Evolutionary conservation across 2,888 invertebrate species (phyloP).

Genomic region (Galeruca laticollis): DNA sequence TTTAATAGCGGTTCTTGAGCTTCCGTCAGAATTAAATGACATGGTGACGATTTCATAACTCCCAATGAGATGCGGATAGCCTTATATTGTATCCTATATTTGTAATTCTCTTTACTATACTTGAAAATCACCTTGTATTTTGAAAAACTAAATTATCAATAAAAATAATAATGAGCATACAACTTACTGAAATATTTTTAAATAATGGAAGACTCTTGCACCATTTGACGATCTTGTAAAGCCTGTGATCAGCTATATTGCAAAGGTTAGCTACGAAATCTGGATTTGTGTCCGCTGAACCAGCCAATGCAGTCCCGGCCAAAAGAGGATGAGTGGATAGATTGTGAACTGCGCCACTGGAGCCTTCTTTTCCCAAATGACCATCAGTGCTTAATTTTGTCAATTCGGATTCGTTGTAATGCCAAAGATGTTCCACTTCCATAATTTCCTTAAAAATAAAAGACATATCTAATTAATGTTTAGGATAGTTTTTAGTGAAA

Average conservation of each 20-base stretch:
- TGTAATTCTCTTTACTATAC: no score
- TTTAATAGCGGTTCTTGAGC: no score
- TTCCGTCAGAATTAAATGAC: no score
- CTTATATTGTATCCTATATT: no score
- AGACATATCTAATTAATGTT: background rate
- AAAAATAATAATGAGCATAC: constrained; percentile 23
- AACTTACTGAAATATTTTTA: constrained; percentile 89
- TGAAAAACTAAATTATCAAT: no score
- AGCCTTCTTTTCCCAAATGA: constrained; percentile 62
- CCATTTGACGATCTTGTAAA: constrained; percentile 98
- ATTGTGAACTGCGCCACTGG: constrained; percentile 65
- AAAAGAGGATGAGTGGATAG: constrained; percentile 70
- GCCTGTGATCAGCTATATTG: constrained; percentile 93
- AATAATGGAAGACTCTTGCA: constrained; percentile 97
- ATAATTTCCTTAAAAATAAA: constrained; percentile 83
- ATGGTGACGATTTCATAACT: no score
- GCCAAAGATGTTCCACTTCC: constrained; percentile 96
- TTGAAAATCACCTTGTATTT: no score
- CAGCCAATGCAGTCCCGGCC: constrained; percentile 69
- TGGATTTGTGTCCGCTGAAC: constrained; percentile 75
- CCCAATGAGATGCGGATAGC: no score
- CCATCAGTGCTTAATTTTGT: constrained; percentile 71
- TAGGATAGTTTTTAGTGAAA: no score
- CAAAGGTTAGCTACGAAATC: constrained; percentile 91
- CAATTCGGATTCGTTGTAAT: constrained; percentile 88